These are phyloP conservation scores for Micromesistius poutassou DNA, from an alignment of 2,797 vertebrate genomes.

Conservation along the genomic window DNA sequence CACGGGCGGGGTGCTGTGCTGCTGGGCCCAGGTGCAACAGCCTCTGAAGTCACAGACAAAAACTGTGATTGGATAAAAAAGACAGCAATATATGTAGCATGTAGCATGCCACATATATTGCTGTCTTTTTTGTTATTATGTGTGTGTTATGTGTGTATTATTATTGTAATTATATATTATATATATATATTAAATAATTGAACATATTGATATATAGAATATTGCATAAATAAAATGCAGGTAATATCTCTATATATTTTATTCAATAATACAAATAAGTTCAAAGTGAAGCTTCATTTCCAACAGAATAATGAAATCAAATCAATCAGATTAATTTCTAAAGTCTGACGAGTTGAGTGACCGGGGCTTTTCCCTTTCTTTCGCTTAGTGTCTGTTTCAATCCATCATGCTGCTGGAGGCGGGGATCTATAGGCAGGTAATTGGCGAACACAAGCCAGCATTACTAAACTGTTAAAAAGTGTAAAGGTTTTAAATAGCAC, in stretches of 20 bases:
- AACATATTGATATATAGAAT: not conserved
- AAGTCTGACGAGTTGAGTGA: too few species aligned
- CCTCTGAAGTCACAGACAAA: slow-evolving; percentile 14
- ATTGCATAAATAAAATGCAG: not conserved
- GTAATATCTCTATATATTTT: not conserved
- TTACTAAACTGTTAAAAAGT: too few species aligned
- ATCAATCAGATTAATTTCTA: too few species aligned
- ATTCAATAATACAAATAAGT: not conserved
- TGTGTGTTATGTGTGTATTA: not conserved
- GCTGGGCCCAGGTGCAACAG: slow-evolving; percentile 49
- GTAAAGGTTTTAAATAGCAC: too few species aligned
- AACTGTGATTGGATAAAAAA: slow-evolving; percentile 21
- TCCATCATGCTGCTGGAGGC: too few species aligned
- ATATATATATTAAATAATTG: not conserved
- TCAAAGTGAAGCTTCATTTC: not conserved
- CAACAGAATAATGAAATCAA: too few species aligned
- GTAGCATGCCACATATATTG: not conserved
- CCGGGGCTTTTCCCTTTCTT: too few species aligned
- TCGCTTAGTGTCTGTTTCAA: too few species aligned
- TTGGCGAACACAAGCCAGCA: too few species aligned
- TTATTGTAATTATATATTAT: not conserved
- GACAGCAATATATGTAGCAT: too few species aligned
- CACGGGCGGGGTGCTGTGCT: slow-evolving; percentile 33
- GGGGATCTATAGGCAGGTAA: too few species aligned
- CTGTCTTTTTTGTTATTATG: not conserved